Evolutionary conservation across 2,113 vertebrate genomes (phyloP).

Genomic region (Oenanthe oenanthe): DNA sequence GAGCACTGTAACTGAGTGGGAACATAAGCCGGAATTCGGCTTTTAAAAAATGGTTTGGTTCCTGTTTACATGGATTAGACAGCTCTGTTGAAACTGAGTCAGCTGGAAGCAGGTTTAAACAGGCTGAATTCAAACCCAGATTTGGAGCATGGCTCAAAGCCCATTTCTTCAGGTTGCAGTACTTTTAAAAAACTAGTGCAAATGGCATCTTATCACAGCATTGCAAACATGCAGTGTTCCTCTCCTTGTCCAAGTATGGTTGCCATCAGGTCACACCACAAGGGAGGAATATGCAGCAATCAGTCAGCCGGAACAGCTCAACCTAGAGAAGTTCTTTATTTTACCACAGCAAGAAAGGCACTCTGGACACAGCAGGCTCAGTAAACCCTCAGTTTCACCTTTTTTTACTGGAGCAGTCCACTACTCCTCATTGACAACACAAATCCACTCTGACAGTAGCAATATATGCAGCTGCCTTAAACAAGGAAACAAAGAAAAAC

Average conservation of each 20-base stretch:
- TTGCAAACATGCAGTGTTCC: constrained; percentile 72
- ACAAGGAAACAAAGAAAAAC: constrained; percentile 39
- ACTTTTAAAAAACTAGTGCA: constrained; percentile 80
- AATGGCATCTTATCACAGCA: constrained; percentile 79
- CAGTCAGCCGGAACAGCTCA: constrained; percentile 62
- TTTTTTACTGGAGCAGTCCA: constrained; percentile 27
- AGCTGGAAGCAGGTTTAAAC: constrained; percentile 45
- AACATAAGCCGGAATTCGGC: not conserved
- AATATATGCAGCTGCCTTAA: constrained; percentile 57
- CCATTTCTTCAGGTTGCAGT: constrained; percentile 76
- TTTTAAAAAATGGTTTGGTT: not conserved
- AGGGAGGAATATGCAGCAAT: constrained; percentile 67
- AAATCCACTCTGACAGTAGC: constrained; percentile 51
- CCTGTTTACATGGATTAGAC: not conserved
- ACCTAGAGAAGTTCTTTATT: constrained; percentile 61
- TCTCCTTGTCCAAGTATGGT: constrained; percentile 58
- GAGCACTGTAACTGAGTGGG: not conserved
- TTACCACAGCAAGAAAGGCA: constrained; percentile 78
- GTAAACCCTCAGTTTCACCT: constrained; percentile 55
- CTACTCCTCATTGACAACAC: constrained; percentile 37
- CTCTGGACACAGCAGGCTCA: constrained; percentile 72
- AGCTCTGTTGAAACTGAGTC: constrained; percentile 30
- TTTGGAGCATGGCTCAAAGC: constrained; percentile 49
- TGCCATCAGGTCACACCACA: constrained; percentile 57
- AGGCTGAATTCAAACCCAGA: constrained; percentile 21